These are phyloP conservation scores for Mastacembelus armatus DNA, from an alignment of 2,797 vertebrate genomes.

Conservation along the genomic window DNA sequence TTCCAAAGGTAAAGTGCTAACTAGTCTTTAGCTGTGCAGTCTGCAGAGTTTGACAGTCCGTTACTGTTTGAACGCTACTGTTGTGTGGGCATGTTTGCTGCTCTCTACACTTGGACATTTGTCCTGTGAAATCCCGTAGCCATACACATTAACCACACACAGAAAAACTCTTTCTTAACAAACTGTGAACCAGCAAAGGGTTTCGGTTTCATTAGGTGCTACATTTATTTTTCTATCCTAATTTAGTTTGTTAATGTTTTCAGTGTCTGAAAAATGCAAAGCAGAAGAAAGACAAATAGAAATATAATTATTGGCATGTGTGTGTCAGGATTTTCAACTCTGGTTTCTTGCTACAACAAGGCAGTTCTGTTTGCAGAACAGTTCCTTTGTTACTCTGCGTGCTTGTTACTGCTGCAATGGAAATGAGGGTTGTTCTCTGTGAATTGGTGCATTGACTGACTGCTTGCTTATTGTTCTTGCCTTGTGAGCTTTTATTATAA, in stretches of 20 bases:
- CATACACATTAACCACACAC: too few relatives aligned
- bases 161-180: not conserved
- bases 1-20: conserved; percentile 9
- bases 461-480: conserved; percentile 55
- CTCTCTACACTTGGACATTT: conserved; percentile 5
- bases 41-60: conserved; percentile 7
- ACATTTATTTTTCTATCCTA: not conserved
- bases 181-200: not conserved
- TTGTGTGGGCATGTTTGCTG: conserved; percentile 30
- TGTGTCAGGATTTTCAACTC: not conserved
- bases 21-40: conserved; percentile 2
- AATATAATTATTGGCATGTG: not conserved
- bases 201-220: not conserved
- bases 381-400: conserved; percentile 45
- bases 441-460: conserved; percentile 70
- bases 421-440: conserved; percentile 61
- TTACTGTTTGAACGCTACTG: conserved; percentile 24
- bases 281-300: too few relatives aligned
- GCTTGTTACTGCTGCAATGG: conserved; percentile 58
- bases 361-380: conserved; percentile 59
- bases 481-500: conserved; percentile 38
- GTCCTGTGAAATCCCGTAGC: not conserved
- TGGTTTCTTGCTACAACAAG: conserved; percentile 8
- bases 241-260: not conserved
- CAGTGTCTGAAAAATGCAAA: not conserved